A percentile compares a stretch with the other conserved stretches of the same genome.
These are phyloP conservation scores for Thamnophis elegans DNA, from an alignment of 2,797 vertebrate genomes.

Conservation along the genomic window DNA sequence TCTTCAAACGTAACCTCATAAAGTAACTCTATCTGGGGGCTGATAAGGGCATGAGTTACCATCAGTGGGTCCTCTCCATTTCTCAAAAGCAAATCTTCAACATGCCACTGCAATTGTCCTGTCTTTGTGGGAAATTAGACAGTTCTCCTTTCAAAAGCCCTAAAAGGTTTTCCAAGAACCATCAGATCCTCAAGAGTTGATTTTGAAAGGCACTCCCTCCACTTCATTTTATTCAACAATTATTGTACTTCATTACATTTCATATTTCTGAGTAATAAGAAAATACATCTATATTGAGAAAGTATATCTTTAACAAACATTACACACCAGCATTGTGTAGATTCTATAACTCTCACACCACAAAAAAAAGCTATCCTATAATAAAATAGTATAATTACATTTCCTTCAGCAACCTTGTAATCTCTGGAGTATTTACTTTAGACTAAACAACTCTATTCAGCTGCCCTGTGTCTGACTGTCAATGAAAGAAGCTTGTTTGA, in stretches of 20 bases:
- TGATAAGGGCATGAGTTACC: not conserved
- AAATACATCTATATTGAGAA: not conserved
- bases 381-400: conserved; percentile 78
- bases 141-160: not conserved
- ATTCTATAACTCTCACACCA: conserved; percentile 12
- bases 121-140: not conserved
- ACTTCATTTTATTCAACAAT: conserved; percentile 20
- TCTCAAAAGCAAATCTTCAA: not conserved
- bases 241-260: conserved; percentile 28
- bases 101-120: not conserved
- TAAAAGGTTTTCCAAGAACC: not conserved
- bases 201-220: not conserved
- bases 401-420: conserved; percentile 82
- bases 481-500: conserved; percentile 90
- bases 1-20: not conserved
- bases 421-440: conserved; percentile 86
- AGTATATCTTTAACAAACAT: conserved; percentile 60
- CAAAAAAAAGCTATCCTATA: conserved; percentile 65
- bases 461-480: conserved; percentile 81
- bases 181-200: too few species aligned
- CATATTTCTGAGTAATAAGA: conserved; percentile 8
- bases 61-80: not conserved
- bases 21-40: not conserved
- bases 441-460: conserved; percentile 93
- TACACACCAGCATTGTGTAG: conserved; percentile 63